Conservation (phyloP, 2,113 vertebrate genomes). For the Paraplagusia blochii region DNA sequence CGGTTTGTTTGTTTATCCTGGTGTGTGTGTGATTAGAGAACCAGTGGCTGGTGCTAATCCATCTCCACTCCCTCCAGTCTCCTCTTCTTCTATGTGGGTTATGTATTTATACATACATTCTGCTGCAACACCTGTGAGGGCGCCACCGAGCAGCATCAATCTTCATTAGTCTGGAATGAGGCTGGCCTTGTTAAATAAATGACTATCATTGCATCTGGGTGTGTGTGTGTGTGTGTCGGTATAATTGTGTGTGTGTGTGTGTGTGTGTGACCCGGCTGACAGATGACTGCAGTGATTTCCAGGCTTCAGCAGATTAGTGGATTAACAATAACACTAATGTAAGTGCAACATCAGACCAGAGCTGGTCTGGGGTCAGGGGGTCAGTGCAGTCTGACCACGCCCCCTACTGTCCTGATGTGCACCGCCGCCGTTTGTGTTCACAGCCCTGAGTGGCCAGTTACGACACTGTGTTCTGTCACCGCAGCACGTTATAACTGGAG, state of each 20-base stretch:
- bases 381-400: constrained; percentile 31
- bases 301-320: constrained; percentile 78
- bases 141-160: constrained; percentile 58
- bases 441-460: no score
- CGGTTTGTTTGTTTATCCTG: constrained; percentile 22
- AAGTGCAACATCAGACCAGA: constrained; percentile 32
- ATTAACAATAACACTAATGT: constrained; percentile 76
- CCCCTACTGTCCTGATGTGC: background rate
- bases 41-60: constrained; percentile 21
- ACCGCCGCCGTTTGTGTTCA: constrained; percentile 1
- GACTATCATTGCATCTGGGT: constrained; percentile 47
- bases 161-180: constrained; percentile 72
- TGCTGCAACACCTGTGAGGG: constrained; percentile 66
- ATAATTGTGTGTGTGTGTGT: constrained; percentile 5
- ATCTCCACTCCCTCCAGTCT: constrained; percentile 6
- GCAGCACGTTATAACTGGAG: no score
- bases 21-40: constrained; percentile 11
- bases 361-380: constrained; percentile 18
- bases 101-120: constrained; percentile 65
- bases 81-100: constrained; percentile 58
- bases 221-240: constrained; percentile 3
- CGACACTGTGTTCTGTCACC: no score
- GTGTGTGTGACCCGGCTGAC: constrained; percentile 56
- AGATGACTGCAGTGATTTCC: constrained; percentile 76
- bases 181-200: constrained; percentile 67